These are phyloP conservation scores for Altica lythri DNA, from an alignment of 2,888 invertebrate species.

Conservation along the genomic window DNA sequence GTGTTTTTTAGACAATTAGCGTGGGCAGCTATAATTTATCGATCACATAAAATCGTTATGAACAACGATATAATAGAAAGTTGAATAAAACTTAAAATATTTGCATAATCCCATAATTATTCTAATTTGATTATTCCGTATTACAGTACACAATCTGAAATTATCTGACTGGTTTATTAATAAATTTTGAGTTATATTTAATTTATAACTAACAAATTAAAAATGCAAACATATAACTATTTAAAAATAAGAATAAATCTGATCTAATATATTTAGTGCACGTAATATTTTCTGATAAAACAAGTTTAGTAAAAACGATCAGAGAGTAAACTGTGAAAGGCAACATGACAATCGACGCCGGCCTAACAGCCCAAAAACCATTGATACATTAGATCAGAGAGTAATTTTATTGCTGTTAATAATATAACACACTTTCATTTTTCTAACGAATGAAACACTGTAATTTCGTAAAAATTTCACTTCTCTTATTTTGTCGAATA, in stretches of 20 bases:
- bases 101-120: slow-evolving; percentile 14
- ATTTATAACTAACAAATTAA: slow-evolving; percentile 1
- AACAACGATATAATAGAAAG: slow-evolving; percentile 19
- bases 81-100: slow-evolving; percentile 11
- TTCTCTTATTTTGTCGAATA: too few species aligned
- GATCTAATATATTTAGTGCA: background rate
- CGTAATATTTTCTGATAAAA: too few species aligned
- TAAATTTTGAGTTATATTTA: slow-evolving; percentile 1
- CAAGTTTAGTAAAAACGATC: too few species aligned
- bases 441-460: too few species aligned
- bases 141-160: background rate
- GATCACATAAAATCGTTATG: slow-evolving; percentile 27
- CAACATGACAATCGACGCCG: too few species aligned
- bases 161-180: background rate
- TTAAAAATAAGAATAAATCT: background rate
- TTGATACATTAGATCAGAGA: too few species aligned
- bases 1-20: slow-evolving; percentile 19
- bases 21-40: slow-evolving; percentile 32
- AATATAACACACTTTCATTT: too few species aligned
- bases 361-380: too few species aligned
- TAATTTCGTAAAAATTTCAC: too few species aligned
- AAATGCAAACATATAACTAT: background rate
- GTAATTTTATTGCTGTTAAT: too few species aligned
- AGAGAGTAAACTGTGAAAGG: too few species aligned
- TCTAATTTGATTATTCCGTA: background rate